Evolutionary conservation across 2,113 vertebrate genomes (phyloP), one percentile per base, ranked within the genome.

Genomic region (Mustela lutreola): DNA sequence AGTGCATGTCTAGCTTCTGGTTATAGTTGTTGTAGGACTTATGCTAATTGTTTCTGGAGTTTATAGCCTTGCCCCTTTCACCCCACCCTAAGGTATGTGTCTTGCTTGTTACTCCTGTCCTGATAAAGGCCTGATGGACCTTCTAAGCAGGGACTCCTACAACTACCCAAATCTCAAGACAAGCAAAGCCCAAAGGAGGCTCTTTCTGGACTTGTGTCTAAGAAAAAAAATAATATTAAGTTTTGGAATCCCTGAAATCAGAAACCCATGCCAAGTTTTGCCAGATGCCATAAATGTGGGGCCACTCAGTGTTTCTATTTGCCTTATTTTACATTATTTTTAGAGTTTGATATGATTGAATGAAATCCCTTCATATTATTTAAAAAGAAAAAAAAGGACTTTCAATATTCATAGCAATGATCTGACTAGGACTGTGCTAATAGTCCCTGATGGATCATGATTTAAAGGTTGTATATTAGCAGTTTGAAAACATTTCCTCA

Each of bases 401-500:
- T 18, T 65, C 86, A 80, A n/a, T 81, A 19, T 75, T 86, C 85
- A 60, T 42, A 67, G 33, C 65, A 53, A 83, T 80, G 10, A 85
- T 79, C 71, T 89, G 12, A 71, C 53, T 36, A 73, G 24, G 58
- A 65, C 71, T 73, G 73, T 92, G 65, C 1, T 92, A 45, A 5
- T 45, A 36, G 48, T 45, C 50, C 56, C 39, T 42, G 80, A 45
- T 70, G 36, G 39, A 19, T 63, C n/a, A 39, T 67, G 56, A 73
- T 71, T 85, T 67, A 45, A 83, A 94, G 79, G 60, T 39, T 84
- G 22, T 18, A 42, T n/a, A 45, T 89, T 31, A 85, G 33, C 60
- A 92, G 65, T 92, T 80, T 92, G 71, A 85, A 92, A 89, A 33
- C n/a, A 63, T 56, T 65, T 89, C 73, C 39, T 39, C 36, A 36